A percentile compares a stretch with the other conserved stretches of the same genome.
Conservation (phyloP, 2,888 invertebrate species). For the Melieria picta region DNA sequence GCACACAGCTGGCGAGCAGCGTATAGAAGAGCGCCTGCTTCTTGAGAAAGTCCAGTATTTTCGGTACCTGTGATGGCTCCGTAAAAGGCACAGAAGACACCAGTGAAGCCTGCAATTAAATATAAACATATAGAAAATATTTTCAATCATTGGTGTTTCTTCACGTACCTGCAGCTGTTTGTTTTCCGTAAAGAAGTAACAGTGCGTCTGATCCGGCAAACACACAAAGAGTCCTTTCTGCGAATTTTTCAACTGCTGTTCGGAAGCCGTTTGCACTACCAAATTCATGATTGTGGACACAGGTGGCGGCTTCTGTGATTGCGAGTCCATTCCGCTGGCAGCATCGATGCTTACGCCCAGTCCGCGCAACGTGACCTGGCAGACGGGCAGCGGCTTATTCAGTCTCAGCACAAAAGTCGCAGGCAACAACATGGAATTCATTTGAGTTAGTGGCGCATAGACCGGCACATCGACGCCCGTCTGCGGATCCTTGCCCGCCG, state of each 20-base stretch:
- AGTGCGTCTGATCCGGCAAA: slow-evolving; percentile 92
- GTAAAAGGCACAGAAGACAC: slow-evolving; percentile 85
- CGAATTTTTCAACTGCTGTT: slow-evolving; percentile 77
- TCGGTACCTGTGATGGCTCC: slow-evolving; percentile 91
- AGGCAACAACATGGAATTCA: slow-evolving; percentile 89
- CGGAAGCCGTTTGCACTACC: slow-evolving; percentile 81
- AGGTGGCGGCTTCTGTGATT: slow-evolving; percentile 36
- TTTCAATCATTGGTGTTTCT: not conserved
- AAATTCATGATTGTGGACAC: slow-evolving; percentile 67
- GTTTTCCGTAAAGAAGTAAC: slow-evolving; percentile 91
- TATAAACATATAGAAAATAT: not conserved
- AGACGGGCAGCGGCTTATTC: slow-evolving; percentile 87
- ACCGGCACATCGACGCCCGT: slow-evolving; percentile 77
- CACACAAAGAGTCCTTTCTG: slow-evolving; percentile 88
- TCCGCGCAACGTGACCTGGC: slow-evolving; percentile 75
- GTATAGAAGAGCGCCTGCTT: slow-evolving; percentile 94
- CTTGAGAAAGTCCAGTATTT: slow-evolving; percentile 83
- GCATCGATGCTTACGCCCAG: slow-evolving; percentile 68
- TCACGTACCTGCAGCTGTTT: slow-evolving; percentile 75
- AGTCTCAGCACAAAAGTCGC: slow-evolving; percentile 87
- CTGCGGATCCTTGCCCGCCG: slow-evolving; percentile 56
- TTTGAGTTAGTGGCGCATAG: slow-evolving; percentile 81
- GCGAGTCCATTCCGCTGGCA: slow-evolving; percentile 41
- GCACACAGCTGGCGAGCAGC: slow-evolving; percentile 87
- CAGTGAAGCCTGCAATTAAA: slow-evolving; percentile 52